Base-by-base conservation (phyloP, 2,888 invertebrate genomes). In the Crematogaster levior region DNA sequence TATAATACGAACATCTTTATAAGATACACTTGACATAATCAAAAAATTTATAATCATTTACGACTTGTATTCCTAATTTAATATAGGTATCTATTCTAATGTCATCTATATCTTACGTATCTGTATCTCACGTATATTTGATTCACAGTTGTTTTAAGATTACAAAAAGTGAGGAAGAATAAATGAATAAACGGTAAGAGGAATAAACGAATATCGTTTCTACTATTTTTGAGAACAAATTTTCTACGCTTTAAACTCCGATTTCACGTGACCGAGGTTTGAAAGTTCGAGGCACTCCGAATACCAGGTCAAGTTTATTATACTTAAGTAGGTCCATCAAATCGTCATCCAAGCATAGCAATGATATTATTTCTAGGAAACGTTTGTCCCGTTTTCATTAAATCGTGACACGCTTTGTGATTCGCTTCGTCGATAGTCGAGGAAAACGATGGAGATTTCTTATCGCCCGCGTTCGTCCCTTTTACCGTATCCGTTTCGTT, bases 291-390 rank as follows among this genome's bases (percentile, higher is more conserved):
- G 43, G 15, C 21, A 51, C 43, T 48, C 27, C 18, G 18, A 74
- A 74, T 81, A 61, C 77, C 75, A 75, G 81, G 81, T 77, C 81
- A 81, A 77, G 77, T 65, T 81, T 56, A 75, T 81, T 53, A 63
- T 21, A 61, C 61, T 40, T 43, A 81, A 63, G 34, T 74, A 75
- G 75, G 77, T 63, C 61, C 53, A 53, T 63, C 43, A 46, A 75
- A 77, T 65, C 81, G 24, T 46, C 63, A 34, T 77, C 46, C 63
- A 77, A 75, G 63, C 77, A 56, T 65, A 12, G 43, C 77, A 24
- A 12, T 3, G n/a, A 81, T 63, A 65, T 81, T 81, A 77, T 56
- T 81, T 68, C 56, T 75, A 43, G 21, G 34, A 61, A 81, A 61
- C 56, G 53, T 53, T 63, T 53, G 53, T 40, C 43, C 77, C 75